Percentiles rank a stretch among this genome's conserved stretches.
These are phyloP conservation scores for Melanotaenia parkinsoni DNA, from an alignment of 2,797 vertebrate genomes.

Conservation along the genomic window DNA sequence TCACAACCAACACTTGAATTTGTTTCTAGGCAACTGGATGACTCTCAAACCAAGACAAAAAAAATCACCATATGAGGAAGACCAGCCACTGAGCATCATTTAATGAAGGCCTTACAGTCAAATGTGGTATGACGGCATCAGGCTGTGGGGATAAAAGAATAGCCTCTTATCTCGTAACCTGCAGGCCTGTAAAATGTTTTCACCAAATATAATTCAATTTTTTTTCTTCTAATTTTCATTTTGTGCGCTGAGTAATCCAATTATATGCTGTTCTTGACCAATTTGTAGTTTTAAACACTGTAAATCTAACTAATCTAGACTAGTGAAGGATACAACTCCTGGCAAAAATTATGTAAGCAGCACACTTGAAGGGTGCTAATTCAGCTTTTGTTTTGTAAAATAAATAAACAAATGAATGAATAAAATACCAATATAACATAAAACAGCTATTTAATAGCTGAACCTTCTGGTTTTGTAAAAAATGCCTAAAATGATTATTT, in stretches of 20 bases:
- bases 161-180: background rate
- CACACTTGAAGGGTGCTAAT: no score
- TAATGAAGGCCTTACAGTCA: background rate
- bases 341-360: background rate
- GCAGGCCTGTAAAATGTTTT: conserved; percentile 3
- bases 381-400: no score
- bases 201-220: background rate
- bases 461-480: no score
- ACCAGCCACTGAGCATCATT: background rate
- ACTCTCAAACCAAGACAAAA: no score
- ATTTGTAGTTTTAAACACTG: background rate
- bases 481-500: no score
- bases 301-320: background rate
- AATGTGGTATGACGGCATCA: background rate
- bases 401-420: no score
- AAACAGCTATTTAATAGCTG: no score
- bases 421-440: no score
- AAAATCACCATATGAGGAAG: no score
- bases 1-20: no score
- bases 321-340: background rate
- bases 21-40: no score
- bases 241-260: background rate
- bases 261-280: background rate
- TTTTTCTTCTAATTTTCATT: background rate
- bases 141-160: background rate